Evolutionary conservation across 2,113 vertebrate genomes (phyloP), one percentile per base, ranked within the genome.

Genomic region (Macroglossus sobrinus): DNA sequence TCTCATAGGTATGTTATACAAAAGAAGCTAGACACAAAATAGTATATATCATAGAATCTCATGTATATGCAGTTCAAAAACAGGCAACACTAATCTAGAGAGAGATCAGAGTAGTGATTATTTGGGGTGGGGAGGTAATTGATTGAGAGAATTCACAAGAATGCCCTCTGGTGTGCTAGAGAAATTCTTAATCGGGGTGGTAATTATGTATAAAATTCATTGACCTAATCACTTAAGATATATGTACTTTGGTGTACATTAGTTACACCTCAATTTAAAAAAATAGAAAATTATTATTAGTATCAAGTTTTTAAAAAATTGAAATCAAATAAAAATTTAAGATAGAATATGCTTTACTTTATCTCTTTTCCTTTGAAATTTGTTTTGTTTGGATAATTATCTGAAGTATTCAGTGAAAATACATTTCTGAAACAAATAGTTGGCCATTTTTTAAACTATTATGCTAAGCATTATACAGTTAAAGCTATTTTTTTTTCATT

Each of bases 381-480:
- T 35, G 35, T 64, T 75, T 40, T 74, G 53, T 88, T 89, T 79
- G 38, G 15, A 93, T 57, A 91, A 76, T 45, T 78, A 89, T 24
- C 90, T 89, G 71, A 84, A 53, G 35, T 76, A 89, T 26, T 72
- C 59, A 53, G 38, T 72, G 50, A 5, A 45, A 68, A 84, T 30
- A 71, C 47, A 78, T 81, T 85, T 89, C 64, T 61, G 22, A 93
- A 84, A 85, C 50, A 91, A 88, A 71, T 10, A 55, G 66, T 45
- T 95, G 61, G 66, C n/a, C 26, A 47, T 96, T 93, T 93, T 93
- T 5, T 28, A 91, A 96, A 74, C 71, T 45, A 69, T 85, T 75
- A 69, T 89, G n/a, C 86, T 85, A 85, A 84, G 74, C 35, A 47
- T 69, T 50, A 74, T 45, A 35, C 38, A 94, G 71, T 75, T 38